Percentiles rank a stretch among this genome's conserved stretches.
Evolutionary conservation across 2,888 invertebrate genomes (phyloP).

Genomic region (Aphodius granarius): DNA sequence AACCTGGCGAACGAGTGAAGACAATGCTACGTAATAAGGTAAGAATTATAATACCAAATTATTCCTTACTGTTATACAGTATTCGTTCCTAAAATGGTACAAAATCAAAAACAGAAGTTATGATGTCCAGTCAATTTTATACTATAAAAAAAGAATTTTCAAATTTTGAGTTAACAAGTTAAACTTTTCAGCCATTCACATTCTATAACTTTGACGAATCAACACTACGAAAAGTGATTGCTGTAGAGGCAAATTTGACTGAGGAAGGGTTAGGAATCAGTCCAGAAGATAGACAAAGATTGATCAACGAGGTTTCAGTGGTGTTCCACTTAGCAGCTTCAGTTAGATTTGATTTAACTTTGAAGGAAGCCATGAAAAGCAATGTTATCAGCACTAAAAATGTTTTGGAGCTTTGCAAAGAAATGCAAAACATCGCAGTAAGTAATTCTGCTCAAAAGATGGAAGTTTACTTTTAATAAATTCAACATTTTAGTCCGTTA

Average conservation of each 20-base stretch:
- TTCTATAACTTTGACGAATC: not conserved
- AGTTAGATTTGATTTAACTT: conserved; percentile 62
- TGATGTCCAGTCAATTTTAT: too few relatives aligned
- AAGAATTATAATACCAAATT: conserved; percentile 24
- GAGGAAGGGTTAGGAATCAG: conserved; percentile 48
- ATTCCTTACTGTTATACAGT: not conserved
- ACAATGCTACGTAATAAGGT: conserved; percentile 55
- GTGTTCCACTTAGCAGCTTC: conserved; percentile 70
- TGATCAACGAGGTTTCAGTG: conserved; percentile 57
- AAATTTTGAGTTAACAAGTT: not conserved
- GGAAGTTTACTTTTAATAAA: not conserved
- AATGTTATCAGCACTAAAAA: conserved; percentile 61
- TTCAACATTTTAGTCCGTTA: conserved; percentile 37
- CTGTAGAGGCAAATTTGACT: conserved; percentile 55
- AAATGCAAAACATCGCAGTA: conserved; percentile 31
- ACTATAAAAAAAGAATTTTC: not conserved
- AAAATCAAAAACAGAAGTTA: not conserved
- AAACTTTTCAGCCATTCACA: conserved; percentile 12
- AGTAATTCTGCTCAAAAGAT: not conserved
- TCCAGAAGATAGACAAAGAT: conserved; percentile 47
- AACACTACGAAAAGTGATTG: conserved; percentile 53
- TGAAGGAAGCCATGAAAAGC: conserved; percentile 61
- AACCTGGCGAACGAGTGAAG: conserved; percentile 62
- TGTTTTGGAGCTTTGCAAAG: conserved; percentile 49
- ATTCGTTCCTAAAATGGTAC: not conserved